A percentile compares a stretch with the other conserved stretches of the same genome.
Evolutionary conservation across 1,140 invertebrate species (phyloP).

Genomic region (Neotoxoptera formosana): DNA sequence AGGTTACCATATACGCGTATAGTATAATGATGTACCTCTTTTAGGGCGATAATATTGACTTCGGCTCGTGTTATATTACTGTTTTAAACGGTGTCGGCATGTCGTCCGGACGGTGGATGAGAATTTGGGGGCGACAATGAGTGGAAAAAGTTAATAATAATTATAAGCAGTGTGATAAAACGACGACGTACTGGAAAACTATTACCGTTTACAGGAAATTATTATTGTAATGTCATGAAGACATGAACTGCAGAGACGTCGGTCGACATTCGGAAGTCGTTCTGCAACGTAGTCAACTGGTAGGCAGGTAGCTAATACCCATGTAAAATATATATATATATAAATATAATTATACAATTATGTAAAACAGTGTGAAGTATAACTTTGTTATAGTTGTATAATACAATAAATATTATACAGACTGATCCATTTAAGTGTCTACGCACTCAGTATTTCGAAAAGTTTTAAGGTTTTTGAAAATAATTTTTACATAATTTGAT

Average conservation of each 20-base stretch:
- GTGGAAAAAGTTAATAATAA: neutral
- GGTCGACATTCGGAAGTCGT: neutral
- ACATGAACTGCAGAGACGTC: neutral
- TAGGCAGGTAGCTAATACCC: neutral
- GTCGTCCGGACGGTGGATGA: neutral
- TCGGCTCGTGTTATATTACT: neutral
- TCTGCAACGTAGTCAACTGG: neutral
- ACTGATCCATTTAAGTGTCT: too few species aligned
- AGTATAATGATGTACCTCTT: too few species aligned
- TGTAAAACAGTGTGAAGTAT: neutral
- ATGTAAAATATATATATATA: neutral
- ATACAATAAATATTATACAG: neutral
- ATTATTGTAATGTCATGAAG: neutral
- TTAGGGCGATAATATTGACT: neutral
- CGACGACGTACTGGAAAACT: neutral
- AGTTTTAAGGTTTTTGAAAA: too few species aligned
- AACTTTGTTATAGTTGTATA: neutral
- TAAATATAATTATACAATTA: neutral
- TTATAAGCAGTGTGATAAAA: neutral
- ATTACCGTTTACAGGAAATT: neutral
- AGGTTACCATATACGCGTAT: neutral
- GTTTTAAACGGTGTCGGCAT: neutral
- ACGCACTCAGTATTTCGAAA: too few species aligned
- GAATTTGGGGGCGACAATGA: too few species aligned
- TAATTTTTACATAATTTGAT: too few species aligned